phyloP scores from a whole-genome alignment of 2,113 vertebrate genomes.

The Neotoma lepida region DNA sequence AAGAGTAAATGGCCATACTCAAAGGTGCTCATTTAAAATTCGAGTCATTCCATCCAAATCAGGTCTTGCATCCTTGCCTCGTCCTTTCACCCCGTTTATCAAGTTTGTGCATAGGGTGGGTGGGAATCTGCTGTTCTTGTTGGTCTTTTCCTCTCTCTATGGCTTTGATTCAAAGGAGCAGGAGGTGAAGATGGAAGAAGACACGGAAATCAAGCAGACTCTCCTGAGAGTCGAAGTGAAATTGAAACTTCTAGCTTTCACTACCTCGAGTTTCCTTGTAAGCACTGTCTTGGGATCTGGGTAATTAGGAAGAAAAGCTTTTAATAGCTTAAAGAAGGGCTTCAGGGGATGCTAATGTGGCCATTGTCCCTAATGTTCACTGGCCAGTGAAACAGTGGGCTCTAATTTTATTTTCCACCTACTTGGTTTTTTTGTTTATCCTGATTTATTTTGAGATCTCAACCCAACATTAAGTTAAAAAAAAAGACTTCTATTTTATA shows the following conservation, averaged over 20 bases:
- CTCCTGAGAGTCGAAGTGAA: background rate
- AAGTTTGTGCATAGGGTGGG: fast-evolving
- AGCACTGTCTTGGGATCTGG: background rate
- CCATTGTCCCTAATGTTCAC: background rate
- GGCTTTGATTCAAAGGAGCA: background rate
- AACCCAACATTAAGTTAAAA: background rate
- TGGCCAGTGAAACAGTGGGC: background rate
- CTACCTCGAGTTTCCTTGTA: background rate
- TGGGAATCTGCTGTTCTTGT: fast-evolving
- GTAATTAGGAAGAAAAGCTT: background rate
- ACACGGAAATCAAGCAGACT: fast-evolving
- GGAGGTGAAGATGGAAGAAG: background rate
- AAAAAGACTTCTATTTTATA: background rate
- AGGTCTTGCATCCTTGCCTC: fast-evolving
- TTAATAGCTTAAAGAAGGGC: background rate
- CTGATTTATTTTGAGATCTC: background rate
- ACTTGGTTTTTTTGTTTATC: background rate
- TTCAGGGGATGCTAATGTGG: fast-evolving
- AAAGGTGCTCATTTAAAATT: fast-evolving
- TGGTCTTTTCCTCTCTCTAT: background rate
- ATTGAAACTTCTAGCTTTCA: background rate
- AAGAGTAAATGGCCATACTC: fast-evolving
- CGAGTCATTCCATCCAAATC: background rate
- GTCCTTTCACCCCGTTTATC: no score
- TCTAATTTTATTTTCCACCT: background rate